A percentile compares a stretch with the other conserved stretches of the same genome.
phyloP scores from a whole-genome alignment of 2,113 vertebrate genomes.

The Perognathus longimembris region DNA sequence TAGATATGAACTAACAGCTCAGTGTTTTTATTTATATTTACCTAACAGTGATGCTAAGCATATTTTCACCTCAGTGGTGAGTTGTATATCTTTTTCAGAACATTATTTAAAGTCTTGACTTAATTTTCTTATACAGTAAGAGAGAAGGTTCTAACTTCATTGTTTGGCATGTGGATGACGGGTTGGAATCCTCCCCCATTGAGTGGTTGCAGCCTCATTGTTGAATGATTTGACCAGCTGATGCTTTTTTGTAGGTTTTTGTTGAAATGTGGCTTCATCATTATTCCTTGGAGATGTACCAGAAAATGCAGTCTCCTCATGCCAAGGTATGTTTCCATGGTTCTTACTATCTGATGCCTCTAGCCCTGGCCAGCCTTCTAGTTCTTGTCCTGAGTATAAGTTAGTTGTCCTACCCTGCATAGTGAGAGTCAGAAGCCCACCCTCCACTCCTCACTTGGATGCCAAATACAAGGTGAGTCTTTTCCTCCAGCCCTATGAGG shows the following conservation, averaged over 20 bases:
- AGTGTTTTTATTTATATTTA: background rate
- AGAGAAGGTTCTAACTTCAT: background rate
- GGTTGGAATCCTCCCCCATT: background rate
- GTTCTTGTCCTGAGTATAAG: background rate
- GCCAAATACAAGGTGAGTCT: no score
- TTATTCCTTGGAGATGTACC: conserved; percentile 97
- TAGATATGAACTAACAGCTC: background rate
- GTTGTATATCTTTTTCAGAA: background rate
- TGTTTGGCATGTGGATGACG: background rate
- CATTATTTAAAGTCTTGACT: background rate
- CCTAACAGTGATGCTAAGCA: background rate
- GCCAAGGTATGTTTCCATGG: conserved; percentile 91
- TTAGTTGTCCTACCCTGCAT: background rate
- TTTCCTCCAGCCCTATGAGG: background rate
- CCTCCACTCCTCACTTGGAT: background rate
- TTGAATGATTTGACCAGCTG: background rate
- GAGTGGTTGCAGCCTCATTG: background rate
- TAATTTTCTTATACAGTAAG: background rate
- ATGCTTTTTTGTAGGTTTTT: conserved; percentile 91
- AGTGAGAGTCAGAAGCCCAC: background rate
- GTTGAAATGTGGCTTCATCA: conserved; percentile 99
- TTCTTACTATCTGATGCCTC: conserved; percentile 22
- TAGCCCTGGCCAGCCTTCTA: background rate
- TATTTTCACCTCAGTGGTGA: background rate
- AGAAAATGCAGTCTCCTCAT: conserved; percentile 98